Conservation (phyloP, 2,797 vertebrate species). For the Neoniphon sammara region DNA sequence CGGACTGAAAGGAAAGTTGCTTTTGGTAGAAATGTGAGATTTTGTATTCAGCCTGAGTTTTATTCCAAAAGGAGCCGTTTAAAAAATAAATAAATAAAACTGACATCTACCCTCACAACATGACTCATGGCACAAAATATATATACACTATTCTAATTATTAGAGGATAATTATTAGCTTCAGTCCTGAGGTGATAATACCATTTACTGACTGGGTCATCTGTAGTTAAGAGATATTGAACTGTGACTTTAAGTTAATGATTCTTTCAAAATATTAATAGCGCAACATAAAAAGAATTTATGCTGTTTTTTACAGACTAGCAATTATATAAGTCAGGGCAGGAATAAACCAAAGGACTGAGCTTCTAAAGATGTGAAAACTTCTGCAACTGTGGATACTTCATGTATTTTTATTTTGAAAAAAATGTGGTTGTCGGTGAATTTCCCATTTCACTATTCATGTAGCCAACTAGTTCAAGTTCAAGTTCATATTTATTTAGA, state of each 20-base stretch:
- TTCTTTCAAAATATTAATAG: constrained; percentile 42
- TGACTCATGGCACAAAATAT: background rate
- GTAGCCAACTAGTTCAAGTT: background rate
- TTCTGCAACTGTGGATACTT: no score
- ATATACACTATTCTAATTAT: constrained; percentile 10
- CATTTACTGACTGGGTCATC: background rate
- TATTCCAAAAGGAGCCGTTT: no score
- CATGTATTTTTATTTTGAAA: no score
- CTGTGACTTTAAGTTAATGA: constrained; percentile 37
- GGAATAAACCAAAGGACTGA: constrained; percentile 38
- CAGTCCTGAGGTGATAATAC: constrained; percentile 26
- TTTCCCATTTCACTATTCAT: constrained; percentile 44
- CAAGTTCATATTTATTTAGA: no score
- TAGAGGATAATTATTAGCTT: constrained; percentile 8
- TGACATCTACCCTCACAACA: constrained; percentile 7
- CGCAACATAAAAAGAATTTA: constrained; percentile 21
- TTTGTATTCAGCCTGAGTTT: no score
- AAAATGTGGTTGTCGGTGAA: no score
- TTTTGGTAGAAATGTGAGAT: no score
- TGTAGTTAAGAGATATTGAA: constrained; percentile 42
- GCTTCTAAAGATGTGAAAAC: constrained; percentile 49
- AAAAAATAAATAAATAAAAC: no score
- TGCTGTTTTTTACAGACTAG: constrained; percentile 9
- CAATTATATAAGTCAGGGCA: constrained; percentile 29
- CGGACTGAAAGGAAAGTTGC: no score